These are phyloP conservation scores for Hemicentrotus pulcherrimus DNA, from an alignment of 35 echinoderm and acorn worm genomes.

Conservation along the genomic window DNA sequence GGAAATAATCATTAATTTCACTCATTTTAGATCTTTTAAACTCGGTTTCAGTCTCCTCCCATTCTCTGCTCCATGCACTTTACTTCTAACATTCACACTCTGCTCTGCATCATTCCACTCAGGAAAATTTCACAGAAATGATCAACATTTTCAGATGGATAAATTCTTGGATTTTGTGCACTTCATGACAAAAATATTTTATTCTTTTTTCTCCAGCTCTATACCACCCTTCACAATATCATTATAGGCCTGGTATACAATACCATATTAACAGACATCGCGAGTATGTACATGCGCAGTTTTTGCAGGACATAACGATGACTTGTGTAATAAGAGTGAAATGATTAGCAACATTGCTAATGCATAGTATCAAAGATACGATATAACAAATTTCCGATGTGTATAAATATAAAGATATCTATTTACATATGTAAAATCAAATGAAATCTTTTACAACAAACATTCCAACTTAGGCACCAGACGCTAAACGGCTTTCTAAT, in stretches of 20 bases:
- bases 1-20: too few species aligned
- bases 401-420: slow-evolving; percentile 56
- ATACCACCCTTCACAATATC: not conserved
- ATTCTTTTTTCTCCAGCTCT: slow-evolving; percentile 1
- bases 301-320: slow-evolving; percentile 7
- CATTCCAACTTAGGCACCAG: slow-evolving; percentile 29
- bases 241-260: slow-evolving; percentile 25
- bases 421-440: slow-evolving; percentile 49
- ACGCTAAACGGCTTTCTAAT: not conserved
- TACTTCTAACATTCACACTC: not conserved
- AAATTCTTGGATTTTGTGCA: slow-evolving; percentile 33
- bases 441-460: slow-evolving; percentile 37
- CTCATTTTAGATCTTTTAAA: not conserved
- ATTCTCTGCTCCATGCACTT: not conserved
- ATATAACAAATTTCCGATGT: slow-evolving; percentile 50
- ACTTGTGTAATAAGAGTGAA: slow-evolving; percentile 14
- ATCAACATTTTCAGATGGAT: not conserved
- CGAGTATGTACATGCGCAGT: slow-evolving; percentile 45
- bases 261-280: slow-evolving; percentile 25
- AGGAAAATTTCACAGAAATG: not conserved
- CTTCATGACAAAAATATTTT: slow-evolving; percentile 56
- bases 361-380: slow-evolving; percentile 56
- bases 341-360: slow-evolving; percentile 42
- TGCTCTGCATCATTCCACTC: not conserved
- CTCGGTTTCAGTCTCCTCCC: not conserved